These are phyloP conservation scores for Cyclophora albipunctata DNA, from an alignment of 2,888 invertebrate genomes.

Conservation along the genomic window DNA sequence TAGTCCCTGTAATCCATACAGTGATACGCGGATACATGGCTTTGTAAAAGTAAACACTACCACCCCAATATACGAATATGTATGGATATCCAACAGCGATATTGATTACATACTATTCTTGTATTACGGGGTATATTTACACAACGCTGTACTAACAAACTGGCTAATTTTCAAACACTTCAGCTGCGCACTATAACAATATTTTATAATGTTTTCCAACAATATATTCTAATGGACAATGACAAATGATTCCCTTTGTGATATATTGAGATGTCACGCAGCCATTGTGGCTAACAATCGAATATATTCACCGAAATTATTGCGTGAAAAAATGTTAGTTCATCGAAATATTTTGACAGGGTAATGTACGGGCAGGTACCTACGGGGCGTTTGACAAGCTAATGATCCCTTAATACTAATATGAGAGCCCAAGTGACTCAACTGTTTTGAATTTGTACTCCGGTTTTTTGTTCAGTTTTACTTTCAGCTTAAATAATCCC, in stretches of 20 bases:
- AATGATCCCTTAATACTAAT: slow-evolving; percentile 55
- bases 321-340: slow-evolving; percentile 38
- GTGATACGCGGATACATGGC: too few relatives aligned
- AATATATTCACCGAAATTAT: slow-evolving; percentile 62
- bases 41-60: too few relatives aligned
- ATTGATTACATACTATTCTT: too few relatives aligned
- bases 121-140: too few relatives aligned
- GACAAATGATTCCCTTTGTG: slow-evolving; percentile 70
- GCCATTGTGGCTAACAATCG: slow-evolving; percentile 52
- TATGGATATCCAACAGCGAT: too few relatives aligned
- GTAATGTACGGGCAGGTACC: slow-evolving; percentile 63
- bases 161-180: slow-evolving; percentile 5
- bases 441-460: slow-evolving; percentile 6
- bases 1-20: too few relatives aligned
- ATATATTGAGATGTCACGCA: slow-evolving; percentile 66
- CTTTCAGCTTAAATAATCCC: neutral
- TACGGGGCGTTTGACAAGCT: slow-evolving; percentile 41
- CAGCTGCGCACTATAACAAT: slow-evolving; percentile 33
- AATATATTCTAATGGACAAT: slow-evolving; percentile 70
- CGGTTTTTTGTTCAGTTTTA: slow-evolving; percentile 4
- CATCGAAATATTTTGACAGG: slow-evolving; percentile 72
- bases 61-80: too few relatives aligned
- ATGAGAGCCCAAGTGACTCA: slow-evolving; percentile 11
- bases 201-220: slow-evolving; percentile 56
- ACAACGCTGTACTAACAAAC: neutral